Conservation (phyloP, 1,140 invertebrate genomes). For the Aphaenogaster rudis region DNA sequence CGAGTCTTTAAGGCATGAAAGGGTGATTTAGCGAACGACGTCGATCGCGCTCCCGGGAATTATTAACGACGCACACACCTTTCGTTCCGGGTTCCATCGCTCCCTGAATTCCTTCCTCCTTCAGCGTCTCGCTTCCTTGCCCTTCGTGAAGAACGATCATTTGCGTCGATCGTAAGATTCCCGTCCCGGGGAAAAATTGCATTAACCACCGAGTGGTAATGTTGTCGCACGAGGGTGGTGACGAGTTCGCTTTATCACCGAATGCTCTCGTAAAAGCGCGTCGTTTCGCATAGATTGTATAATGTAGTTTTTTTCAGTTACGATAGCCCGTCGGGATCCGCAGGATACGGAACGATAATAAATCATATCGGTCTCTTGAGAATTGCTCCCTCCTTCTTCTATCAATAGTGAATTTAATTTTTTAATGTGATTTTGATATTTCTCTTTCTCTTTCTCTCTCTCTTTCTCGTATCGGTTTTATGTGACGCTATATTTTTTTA, state of each 20-base stretch:
- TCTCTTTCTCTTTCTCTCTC: neutral
- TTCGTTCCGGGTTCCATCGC: neutral
- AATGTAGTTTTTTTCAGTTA: conserved; percentile 29
- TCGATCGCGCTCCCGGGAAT: conserved; percentile 44
- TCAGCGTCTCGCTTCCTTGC: neutral
- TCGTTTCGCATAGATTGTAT: conserved; percentile 22
- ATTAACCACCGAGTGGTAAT: conserved; percentile 53
- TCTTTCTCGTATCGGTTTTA: neutral
- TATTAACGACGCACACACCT: conserved; percentile 48
- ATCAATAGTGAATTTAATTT: conserved; percentile 3
- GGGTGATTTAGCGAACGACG: conserved; percentile 53
- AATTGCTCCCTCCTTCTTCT: neutral
- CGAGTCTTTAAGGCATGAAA: conserved; percentile 59
- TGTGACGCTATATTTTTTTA: neutral
- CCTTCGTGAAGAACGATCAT: conserved; percentile 36
- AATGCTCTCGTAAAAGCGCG: conserved; percentile 31
- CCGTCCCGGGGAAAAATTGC: conserved; percentile 52
- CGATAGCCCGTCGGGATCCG: neutral
- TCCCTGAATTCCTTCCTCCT: conserved; percentile 41
- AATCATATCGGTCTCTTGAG: conserved; percentile 15
- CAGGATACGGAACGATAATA: conserved; percentile 20
- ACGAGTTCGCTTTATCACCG: conserved; percentile 51
- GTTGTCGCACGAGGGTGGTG: conserved; percentile 32
- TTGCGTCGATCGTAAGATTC: conserved; percentile 51
- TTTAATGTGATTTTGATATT: neutral